A percentile compares a stretch with the other conserved stretches of the same genome.
phyloP scores from a whole-genome alignment of 2,888 invertebrate species.

The Brenthis daphne region DNA sequence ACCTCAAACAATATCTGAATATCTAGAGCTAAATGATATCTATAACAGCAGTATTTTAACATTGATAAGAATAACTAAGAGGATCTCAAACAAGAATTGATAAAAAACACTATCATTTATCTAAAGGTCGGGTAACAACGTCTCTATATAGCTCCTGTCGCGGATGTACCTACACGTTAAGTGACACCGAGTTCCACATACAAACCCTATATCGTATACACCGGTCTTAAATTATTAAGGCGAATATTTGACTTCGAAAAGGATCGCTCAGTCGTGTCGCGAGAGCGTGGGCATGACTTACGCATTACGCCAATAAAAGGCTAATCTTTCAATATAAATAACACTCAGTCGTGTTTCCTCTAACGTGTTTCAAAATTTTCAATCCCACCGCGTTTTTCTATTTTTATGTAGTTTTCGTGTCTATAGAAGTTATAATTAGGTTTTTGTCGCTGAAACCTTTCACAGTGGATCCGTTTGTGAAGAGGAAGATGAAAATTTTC shows the following conservation, averaged over 20 bases:
- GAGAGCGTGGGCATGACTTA: constrained; percentile 68
- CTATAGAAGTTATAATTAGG: not conserved
- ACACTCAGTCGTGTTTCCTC: constrained; percentile 59
- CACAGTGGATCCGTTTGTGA: constrained; percentile 74
- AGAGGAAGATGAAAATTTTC: constrained; percentile 78
- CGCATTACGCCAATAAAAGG: constrained; percentile 68
- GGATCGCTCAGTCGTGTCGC: constrained; percentile 66
- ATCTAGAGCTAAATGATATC: not conserved
- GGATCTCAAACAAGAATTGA: not conserved
- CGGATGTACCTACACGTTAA: constrained; percentile 47
- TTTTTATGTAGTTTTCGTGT: constrained; percentile 42
- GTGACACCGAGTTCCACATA: constrained; percentile 59
- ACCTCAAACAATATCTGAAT: too few species aligned
- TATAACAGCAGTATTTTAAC: not conserved
- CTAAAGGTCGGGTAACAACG: constrained; percentile 37
- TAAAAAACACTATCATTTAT: not conserved
- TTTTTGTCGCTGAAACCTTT: constrained; percentile 22
- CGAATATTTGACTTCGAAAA: constrained; percentile 72
- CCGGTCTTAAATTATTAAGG: constrained; percentile 73
- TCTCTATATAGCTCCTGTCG: constrained; percentile 56
- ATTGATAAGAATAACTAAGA: not conserved
- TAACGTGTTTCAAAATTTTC: constrained; percentile 39
- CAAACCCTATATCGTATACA: constrained; percentile 52
- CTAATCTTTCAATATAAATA: constrained; percentile 79
- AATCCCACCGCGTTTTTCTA: constrained; percentile 57